These are phyloP conservation scores for Halichoerus grypus DNA, from an alignment of 2,113 vertebrate genomes.

Conservation along the genomic window DNA sequence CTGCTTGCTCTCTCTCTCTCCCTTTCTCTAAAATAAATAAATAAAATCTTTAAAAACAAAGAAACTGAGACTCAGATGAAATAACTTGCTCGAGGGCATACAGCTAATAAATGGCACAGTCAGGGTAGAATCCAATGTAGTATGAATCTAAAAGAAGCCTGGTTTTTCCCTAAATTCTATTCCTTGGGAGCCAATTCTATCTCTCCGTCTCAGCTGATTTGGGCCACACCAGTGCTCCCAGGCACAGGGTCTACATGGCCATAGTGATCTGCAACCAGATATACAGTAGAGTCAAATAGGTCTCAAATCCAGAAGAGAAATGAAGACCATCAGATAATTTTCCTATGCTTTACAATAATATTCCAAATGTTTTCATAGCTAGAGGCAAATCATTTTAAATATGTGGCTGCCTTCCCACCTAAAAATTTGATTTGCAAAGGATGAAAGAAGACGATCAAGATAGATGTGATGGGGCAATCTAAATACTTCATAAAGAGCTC, in stretches of 20 bases:
- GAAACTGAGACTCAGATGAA: neutral
- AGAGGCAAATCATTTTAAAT: neutral
- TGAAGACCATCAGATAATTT: neutral
- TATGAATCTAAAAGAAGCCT: neutral
- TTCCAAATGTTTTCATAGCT: neutral
- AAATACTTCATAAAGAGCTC: neutral
- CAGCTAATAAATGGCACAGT: neutral
- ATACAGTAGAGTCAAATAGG: neutral
- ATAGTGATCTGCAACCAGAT: neutral
- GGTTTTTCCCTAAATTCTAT: neutral
- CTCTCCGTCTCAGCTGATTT: neutral
- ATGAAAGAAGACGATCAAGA: neutral
- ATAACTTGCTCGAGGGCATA: neutral
- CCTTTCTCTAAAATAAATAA: neutral
- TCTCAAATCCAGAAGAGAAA: neutral
- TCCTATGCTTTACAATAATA: neutral
- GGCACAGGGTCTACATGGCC: no score
- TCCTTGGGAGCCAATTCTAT: neutral
- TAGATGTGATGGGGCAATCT: neutral
- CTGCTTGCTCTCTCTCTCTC: neutral
- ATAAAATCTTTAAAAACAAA: slow-evolving; percentile 7
- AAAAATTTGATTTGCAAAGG: slow-evolving; percentile 32
- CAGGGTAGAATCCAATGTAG: neutral
- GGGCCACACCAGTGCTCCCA: neutral
- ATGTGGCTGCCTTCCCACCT: neutral